These are phyloP conservation scores for Silurus asotus DNA, from an alignment of 2,113 vertebrate genomes.

Conservation along the genomic window DNA sequence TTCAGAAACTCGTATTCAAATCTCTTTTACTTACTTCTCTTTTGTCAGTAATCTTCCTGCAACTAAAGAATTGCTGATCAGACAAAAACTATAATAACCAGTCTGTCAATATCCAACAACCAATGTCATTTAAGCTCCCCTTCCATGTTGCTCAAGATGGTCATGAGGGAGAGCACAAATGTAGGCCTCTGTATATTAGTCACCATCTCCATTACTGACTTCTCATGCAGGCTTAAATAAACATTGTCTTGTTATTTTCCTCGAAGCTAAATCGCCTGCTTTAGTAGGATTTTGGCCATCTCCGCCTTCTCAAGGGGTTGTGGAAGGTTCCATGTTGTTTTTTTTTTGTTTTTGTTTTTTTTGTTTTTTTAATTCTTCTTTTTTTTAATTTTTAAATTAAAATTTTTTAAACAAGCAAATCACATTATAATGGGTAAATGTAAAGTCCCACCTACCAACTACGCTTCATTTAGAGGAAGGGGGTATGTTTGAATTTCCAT, in stretches of 20 bases:
- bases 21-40: background rate
- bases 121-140: background rate
- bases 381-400: no score
- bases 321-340: background rate
- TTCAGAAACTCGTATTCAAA: background rate
- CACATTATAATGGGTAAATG: background rate
- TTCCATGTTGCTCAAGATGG: background rate
- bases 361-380: no score
- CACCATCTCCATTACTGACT: background rate
- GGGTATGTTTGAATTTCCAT: background rate
- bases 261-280: background rate
- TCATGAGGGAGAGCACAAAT: background rate
- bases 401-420: background rate
- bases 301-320: background rate
- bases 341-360: background rate
- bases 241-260: background rate
- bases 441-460: background rate
- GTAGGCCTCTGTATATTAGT: background rate
- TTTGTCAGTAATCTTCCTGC: background rate
- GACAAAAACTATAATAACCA: background rate
- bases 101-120: background rate
- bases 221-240: background rate
- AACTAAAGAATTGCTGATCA: background rate
- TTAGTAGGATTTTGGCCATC: background rate
- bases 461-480: no score